Percentiles rank a stretch among this genome's conserved stretches.
phyloP scores from a whole-genome alignment of 1,140 invertebrate species.

The Drosophila triauraria region DNA sequence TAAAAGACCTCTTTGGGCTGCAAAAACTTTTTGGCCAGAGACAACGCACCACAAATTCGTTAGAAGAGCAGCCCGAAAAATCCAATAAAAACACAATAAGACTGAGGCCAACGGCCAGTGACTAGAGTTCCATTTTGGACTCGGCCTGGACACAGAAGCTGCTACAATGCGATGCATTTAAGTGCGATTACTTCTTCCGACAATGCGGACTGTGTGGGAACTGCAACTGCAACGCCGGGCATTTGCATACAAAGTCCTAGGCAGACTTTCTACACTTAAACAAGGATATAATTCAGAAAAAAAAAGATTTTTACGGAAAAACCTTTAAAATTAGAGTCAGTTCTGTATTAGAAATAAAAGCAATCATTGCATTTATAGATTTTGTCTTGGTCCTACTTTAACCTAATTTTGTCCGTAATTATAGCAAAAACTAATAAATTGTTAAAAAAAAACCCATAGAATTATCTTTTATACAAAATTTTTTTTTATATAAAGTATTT shows the following conservation, averaged over 20 bases:
- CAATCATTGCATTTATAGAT: background rate
- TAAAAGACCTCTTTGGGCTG: slow-evolving; percentile 20
- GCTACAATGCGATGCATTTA: slow-evolving; percentile 59
- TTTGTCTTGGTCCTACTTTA: too few relatives aligned
- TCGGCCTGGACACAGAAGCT: slow-evolving; percentile 4
- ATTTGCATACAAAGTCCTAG: slow-evolving; percentile 26
- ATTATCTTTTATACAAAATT: too few relatives aligned
- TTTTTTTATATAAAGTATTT: too few relatives aligned
- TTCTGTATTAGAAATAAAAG: background rate
- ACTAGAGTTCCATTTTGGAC: slow-evolving; percentile 2
- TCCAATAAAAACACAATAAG: slow-evolving; percentile 55
- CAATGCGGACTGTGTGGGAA: slow-evolving; percentile 45
- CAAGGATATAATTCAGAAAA: background rate
- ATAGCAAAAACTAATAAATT: background rate
- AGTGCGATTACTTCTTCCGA: slow-evolving; percentile 50
- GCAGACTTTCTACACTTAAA: slow-evolving; percentile 3
- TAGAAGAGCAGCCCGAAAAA: slow-evolving; percentile 19
- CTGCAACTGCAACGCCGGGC: slow-evolving; percentile 16
- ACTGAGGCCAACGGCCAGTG: slow-evolving; percentile 10
- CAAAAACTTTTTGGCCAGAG: slow-evolving; percentile 6
- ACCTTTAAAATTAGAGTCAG: background rate
- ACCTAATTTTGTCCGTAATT: too few relatives aligned
- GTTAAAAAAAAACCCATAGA: background rate
- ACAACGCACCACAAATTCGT: slow-evolving; percentile 30
- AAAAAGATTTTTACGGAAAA: background rate